Evolutionary conservation across 2,888 invertebrate species (phyloP), one percentile per base, ranked within the genome.

Genomic region (Agonopterix arenella): DNA sequence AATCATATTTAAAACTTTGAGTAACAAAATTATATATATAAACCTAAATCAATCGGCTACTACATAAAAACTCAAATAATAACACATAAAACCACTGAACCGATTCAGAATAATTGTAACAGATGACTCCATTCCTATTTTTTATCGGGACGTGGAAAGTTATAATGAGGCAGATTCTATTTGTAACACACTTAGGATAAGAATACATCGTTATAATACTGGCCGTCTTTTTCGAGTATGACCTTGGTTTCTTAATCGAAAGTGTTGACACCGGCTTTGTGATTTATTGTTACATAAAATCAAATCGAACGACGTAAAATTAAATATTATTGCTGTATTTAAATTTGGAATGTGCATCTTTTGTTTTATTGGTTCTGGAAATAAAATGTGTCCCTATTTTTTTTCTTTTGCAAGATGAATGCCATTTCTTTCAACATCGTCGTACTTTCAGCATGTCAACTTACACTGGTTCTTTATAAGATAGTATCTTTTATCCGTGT

Each of bases 181-280:
- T 86, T 55, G 54, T 75, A 72, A 66, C 56, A 72, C 84, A 81
- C 83, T 85, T 75, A 71, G 70, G 67, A 70, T 74, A 79, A 82
- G 80, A 84, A 84, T 84, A 85, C 75, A 61, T 66, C 62, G 64
- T 66, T 50, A 62, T 67, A 69, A 63, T 67, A 66, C 69, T 57
- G 66, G 61, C 70, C 58, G 58, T 76, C 64, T 73, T 70, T 70
- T 72, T 72, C 62, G 61, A 58, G 55, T 49, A 46, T 69, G 80
- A 72, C 88, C 88, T 86, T 86, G 79, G 56, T 48, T 47, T 55
- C 72, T 77, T 85, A 86, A 86, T 85, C 80, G 86, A 84, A 86
- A 76, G 84, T 84, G 88, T 77, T 86, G 86, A 88, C 84, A 86
- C 64, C 68, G 56, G 58, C 55, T 56, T 64, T 56, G 52, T 57